Evolutionary conservation across 2,797 vertebrate genomes (phyloP).

Genomic region (Dendrocincla tyrannina): DNA sequence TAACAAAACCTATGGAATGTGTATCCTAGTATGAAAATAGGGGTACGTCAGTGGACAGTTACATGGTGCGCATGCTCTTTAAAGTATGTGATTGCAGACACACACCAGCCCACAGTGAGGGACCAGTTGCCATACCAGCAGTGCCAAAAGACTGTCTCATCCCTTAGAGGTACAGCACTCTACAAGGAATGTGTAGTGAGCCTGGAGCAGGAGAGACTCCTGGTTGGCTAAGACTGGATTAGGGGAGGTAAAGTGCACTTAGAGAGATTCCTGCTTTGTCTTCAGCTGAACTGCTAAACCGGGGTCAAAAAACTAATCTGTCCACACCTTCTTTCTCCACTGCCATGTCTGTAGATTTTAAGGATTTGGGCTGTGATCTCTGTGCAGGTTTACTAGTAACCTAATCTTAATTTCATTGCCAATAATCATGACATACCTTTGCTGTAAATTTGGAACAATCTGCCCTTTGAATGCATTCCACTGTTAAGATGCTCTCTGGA

Average conservation of each 20-base stretch:
- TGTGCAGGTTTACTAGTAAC: neutral
- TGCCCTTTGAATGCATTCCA: neutral
- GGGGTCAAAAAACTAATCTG: neutral
- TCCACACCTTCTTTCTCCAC: neutral
- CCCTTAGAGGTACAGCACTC: neutral
- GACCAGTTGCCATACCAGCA: neutral
- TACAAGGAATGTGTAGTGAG: rapidly evolving
- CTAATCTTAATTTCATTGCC: neutral
- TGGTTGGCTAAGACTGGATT: neutral
- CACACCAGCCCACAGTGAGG: neutral
- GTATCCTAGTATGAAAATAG: neutral
- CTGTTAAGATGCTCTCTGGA: neutral
- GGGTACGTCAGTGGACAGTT: neutral
- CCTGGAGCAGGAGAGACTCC: neutral
- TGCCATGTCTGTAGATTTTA: neutral
- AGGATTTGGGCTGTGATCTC: neutral
- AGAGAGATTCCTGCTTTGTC: neutral
- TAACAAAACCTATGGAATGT: neutral
- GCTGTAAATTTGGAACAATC: neutral
- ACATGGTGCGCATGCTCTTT: neutral
- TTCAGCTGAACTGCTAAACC: neutral
- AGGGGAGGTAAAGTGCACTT: neutral
- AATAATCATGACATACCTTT: neutral
- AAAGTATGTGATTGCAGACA: neutral
- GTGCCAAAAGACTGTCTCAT: neutral